Evolutionary conservation across 1,140 invertebrate genomes (phyloP), one percentile per base, ranked within the genome.

Genomic region (Ylistrum balloti): DNA sequence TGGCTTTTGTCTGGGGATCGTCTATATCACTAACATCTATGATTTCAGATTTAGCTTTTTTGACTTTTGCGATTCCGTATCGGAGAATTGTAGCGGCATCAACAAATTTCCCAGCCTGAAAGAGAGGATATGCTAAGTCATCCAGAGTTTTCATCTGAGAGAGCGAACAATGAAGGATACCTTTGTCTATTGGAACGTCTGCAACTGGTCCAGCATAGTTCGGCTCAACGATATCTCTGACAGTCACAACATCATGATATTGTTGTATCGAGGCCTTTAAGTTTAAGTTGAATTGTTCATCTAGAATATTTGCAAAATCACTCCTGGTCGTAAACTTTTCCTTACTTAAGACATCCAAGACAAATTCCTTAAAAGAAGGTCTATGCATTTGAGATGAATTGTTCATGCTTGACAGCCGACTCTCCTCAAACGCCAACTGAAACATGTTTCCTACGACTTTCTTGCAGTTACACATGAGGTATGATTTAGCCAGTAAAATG

Each of bases 401-500:
- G 28, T 74, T n/a, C 28, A 28, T 74, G 1, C 41, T 45, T 17
- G 41, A 45, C 10, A 1, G 1, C 41, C 20, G 9, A 11, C 11
- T 28, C 28, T 74, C 56, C 28, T 74, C 11, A n/a, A 74, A 74
- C 2, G 56, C 56, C n/a, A 28, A 28, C 11, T 74, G 56, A 74
- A 74, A 74, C 56, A 74, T 28, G 5, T n/a, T 9, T 9, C 56
- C n/a, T n/a, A n/a, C 56, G 22, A 74, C 56, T n/a, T 9, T 74
- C 28, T 28, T 17, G 28, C 3, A 5, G 22, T 74, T 11, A 28
- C 0, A 28, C 17, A 1, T 28, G n/a, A 74, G 56, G 28, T 74
- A 74, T n/a, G 56, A 1, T 88, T 86, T 89, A 2, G 85, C 86
- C 2, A 86, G 9, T 48, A 86, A 28, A 20, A 89, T 33, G 22